These are phyloP conservation scores for Coregonus clupeaformis DNA, from an alignment of 2,113 vertebrate species.

Conservation along the genomic window DNA sequence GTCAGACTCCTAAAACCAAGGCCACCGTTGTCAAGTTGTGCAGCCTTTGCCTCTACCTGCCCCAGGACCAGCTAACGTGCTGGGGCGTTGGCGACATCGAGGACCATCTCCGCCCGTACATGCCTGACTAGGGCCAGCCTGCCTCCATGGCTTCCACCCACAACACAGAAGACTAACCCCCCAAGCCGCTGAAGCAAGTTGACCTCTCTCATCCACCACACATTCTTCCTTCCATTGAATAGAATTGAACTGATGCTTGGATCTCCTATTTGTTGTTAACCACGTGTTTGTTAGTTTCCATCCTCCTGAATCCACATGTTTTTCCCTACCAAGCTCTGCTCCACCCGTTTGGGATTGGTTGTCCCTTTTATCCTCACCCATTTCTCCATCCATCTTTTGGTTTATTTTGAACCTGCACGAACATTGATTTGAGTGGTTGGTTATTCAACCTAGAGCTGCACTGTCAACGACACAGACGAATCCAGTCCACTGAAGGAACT, in stretches of 20 bases:
- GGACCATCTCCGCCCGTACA: slow-evolving; percentile 96
- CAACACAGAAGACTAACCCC: slow-evolving; percentile 58
- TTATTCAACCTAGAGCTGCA: slow-evolving; percentile 82
- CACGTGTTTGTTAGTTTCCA: slow-evolving; percentile 78
- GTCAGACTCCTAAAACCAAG: slow-evolving; percentile 98
- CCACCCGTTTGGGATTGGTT: slow-evolving; percentile 64
- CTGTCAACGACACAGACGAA: slow-evolving; percentile 65
- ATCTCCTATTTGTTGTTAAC: slow-evolving; percentile 89
- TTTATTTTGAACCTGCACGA: slow-evolving; percentile 84
- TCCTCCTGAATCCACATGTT: slow-evolving; percentile 76
- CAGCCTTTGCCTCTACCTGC: slow-evolving; percentile 99
- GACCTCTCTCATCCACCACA: slow-evolving; percentile 79
- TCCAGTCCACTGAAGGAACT: slow-evolving; percentile 90
- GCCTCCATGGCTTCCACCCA: slow-evolving; percentile 50
- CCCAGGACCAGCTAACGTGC: slow-evolving; percentile 99
- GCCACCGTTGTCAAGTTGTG: slow-evolving; percentile 99
- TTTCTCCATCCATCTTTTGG: slow-evolving; percentile 32
- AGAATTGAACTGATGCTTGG: slow-evolving; percentile 96
- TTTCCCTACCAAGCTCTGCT: slow-evolving; percentile 32
- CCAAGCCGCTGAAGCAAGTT: background rate
- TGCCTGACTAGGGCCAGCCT: slow-evolving; percentile 89
- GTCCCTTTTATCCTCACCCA: slow-evolving; percentile 22
- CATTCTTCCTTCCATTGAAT: slow-evolving; percentile 74
- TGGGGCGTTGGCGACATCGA: slow-evolving; percentile 97
- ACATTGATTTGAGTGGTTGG: slow-evolving; percentile 90